Evolutionary conservation across 2,113 vertebrate species (phyloP).

Genomic region (Ursus arctos): DNA sequence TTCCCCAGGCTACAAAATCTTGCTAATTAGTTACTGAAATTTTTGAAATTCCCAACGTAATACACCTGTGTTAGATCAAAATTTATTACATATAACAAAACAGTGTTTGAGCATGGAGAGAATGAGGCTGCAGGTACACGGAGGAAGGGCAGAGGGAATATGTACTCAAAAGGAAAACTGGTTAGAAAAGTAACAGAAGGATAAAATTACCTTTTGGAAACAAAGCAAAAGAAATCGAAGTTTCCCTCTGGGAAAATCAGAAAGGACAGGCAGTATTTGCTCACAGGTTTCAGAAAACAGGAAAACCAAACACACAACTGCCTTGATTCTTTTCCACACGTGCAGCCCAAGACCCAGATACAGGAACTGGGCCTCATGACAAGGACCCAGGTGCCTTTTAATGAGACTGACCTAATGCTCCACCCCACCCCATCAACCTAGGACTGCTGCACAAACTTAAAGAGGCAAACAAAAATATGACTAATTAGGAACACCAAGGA

Average conservation of each 20-base stretch:
- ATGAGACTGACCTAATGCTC: not conserved
- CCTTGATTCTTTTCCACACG: not conserved
- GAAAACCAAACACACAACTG: not conserved
- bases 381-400: not conserved
- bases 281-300: not conserved
- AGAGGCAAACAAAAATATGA: not conserved
- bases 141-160: not conserved
- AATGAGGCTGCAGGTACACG: not conserved
- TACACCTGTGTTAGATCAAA: not conserved
- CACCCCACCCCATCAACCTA: not conserved
- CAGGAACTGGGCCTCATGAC: accelerated
- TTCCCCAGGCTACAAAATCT: not conserved
- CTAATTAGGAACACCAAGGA: not conserved
- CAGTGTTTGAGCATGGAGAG: not conserved
- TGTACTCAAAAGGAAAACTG: not conserved
- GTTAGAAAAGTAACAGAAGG: not conserved
- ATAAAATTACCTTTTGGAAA: not conserved
- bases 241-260: accelerated
- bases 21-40: not conserved
- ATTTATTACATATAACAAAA: not conserved
- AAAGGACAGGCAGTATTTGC: not conserved
- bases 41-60: not conserved
- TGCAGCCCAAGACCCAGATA: not conserved
- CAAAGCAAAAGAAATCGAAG: not conserved
- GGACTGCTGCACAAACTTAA: not conserved